These are phyloP conservation scores for Palythoa grandiflora DNA, from an alignment of 92 coral and sea anemone genomes.

Conservation along the genomic window DNA sequence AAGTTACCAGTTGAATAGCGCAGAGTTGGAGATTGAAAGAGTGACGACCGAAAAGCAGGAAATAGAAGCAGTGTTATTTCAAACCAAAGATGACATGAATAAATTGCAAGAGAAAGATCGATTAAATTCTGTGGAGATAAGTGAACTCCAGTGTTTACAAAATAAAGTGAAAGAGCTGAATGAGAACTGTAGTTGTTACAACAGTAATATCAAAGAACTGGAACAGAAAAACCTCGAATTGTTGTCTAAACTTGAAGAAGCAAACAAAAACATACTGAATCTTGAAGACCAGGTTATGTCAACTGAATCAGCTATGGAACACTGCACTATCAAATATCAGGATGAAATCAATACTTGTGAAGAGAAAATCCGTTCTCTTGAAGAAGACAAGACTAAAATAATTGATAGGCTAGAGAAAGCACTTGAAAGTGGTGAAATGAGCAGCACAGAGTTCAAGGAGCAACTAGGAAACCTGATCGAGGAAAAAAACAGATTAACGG, in stretches of 20 bases:
- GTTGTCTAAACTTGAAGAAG: slow-evolving; percentile 52
- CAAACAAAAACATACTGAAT: slow-evolving; percentile 31
- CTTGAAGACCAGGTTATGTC: slow-evolving; percentile 41
- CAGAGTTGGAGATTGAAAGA: slow-evolving; percentile 43
- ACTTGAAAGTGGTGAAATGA: slow-evolving; percentile 25
- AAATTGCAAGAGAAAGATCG: slow-evolving; percentile 55
- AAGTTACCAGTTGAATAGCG: slow-evolving; percentile 38
- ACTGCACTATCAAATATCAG: slow-evolving; percentile 37
- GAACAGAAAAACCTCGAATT: slow-evolving; percentile 57
- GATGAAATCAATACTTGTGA: slow-evolving; percentile 50
- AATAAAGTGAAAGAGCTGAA: slow-evolving; percentile 56
- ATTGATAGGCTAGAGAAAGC: neutral
- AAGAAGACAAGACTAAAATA: slow-evolving; percentile 34
- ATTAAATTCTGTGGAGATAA: slow-evolving; percentile 37
- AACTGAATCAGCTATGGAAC: slow-evolving; percentile 19
- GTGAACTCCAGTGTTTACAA: slow-evolving; percentile 36
- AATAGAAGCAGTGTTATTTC: slow-evolving; percentile 58
- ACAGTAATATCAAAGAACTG: slow-evolving; percentile 40
- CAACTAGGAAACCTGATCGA: slow-evolving; percentile 11
- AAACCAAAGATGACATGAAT: slow-evolving; percentile 60
- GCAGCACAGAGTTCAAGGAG: neutral
- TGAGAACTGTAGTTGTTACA: slow-evolving; percentile 35
- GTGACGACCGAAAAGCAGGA: slow-evolving; percentile 60
- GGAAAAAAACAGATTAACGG: slow-evolving; percentile 1
- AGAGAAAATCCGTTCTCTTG: slow-evolving; percentile 28